Percentiles rank a stretch among this genome's conserved stretches.
Evolutionary conservation across 2,888 invertebrate species (phyloP).

Genomic region (Monochamus alternatus): DNA sequence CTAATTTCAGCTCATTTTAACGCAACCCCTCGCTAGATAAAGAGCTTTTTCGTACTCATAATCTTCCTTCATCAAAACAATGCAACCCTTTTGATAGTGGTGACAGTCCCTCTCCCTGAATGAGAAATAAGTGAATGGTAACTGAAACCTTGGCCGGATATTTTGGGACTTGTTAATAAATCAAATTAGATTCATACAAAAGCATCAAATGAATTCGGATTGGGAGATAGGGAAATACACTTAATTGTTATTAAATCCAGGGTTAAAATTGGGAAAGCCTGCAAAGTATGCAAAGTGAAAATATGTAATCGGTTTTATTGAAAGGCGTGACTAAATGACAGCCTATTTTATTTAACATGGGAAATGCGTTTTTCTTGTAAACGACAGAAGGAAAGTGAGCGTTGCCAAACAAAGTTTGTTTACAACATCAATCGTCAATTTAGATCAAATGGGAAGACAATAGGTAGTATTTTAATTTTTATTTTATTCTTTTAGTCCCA

Average conservation of each 20-base stretch:
- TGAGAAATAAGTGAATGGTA: background rate
- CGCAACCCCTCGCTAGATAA: background rate
- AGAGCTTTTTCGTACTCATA: background rate
- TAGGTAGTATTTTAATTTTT: too few species aligned
- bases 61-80: background rate
- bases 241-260: background rate
- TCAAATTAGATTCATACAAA: slow-evolving; percentile 8
- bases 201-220: background rate
- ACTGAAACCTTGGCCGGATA: background rate
- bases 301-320: too few species aligned
- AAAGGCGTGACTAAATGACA: too few species aligned
- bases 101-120: background rate
- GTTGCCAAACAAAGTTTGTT: too few species aligned
- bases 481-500: too few species aligned
- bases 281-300: too few species aligned
- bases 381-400: too few species aligned
- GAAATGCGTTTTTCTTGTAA: too few species aligned
- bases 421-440: too few species aligned
- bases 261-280: background rate
- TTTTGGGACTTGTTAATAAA: background rate
- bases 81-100: background rate
- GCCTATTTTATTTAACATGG: too few species aligned
- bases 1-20: too few species aligned
- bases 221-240: background rate
- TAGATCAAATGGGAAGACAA: too few species aligned